These are phyloP conservation scores for Otis tarda DNA, from an alignment of 2,113 vertebrate genomes.

Conservation along the genomic window DNA sequence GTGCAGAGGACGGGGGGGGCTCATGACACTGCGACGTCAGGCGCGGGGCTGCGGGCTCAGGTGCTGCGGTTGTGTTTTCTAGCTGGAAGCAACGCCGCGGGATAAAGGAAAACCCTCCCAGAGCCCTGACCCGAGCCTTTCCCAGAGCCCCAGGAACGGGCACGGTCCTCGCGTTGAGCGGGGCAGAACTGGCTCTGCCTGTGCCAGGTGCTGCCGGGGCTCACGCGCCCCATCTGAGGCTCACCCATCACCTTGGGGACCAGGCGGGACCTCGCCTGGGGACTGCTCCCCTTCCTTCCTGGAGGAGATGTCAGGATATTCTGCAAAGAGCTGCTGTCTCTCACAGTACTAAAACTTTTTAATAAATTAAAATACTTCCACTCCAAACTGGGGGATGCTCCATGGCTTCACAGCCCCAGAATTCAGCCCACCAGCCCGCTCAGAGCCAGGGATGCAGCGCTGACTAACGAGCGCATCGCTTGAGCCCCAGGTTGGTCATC, in stretches of 20 bases:
- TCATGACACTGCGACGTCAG: neutral
- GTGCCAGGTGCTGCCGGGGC: neutral
- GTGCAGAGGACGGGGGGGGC: fast-evolving
- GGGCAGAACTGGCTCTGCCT: neutral
- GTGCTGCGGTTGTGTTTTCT: fast-evolving
- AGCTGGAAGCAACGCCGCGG: neutral
- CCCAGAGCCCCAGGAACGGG: neutral
- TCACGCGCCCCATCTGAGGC: neutral
- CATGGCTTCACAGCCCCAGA: neutral
- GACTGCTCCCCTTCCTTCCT: neutral
- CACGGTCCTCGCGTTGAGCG: neutral
- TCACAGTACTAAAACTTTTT: neutral
- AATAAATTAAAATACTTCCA: neutral
- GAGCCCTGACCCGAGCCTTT: neutral
- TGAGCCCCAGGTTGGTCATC: neutral
- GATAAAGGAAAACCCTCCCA: neutral
- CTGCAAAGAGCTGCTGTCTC: neutral
- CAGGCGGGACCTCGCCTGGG: neutral
- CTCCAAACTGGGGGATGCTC: neutral
- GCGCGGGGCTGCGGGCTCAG: fast-evolving
- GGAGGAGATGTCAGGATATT: neutral
- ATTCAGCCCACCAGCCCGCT: neutral
- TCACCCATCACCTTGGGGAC: neutral
- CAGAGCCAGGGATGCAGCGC: neutral
- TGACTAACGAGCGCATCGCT: fast-evolving